Evolutionary conservation across 2,888 invertebrate genomes (phyloP).

Genomic region (Hirtodrosophila histrioides): DNA sequence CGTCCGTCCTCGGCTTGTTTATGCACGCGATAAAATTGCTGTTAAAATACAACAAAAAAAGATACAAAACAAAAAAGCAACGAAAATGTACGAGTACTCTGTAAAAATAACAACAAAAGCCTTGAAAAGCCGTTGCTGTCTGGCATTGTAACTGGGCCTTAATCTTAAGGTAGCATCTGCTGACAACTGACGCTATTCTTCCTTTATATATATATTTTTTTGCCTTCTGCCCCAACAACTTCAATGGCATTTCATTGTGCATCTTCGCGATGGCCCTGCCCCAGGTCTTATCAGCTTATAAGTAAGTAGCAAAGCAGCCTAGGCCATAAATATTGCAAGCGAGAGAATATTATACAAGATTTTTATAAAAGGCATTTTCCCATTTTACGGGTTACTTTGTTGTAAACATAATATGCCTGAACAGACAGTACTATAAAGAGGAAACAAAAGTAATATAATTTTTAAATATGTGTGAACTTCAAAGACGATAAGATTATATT

Average conservation of each 20-base stretch:
- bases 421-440: not conserved
- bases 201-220: slow-evolving; percentile 5
- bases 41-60: slow-evolving; percentile 29
- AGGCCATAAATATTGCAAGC: slow-evolving; percentile 58
- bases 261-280: slow-evolving; percentile 24
- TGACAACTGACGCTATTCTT: slow-evolving; percentile 41
- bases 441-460: not conserved
- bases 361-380: too few species aligned
- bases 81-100: slow-evolving; percentile 38
- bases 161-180: slow-evolving; percentile 75
- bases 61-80: slow-evolving; percentile 18
- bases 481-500: too few species aligned
- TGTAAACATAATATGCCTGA: too few species aligned
- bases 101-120: slow-evolving; percentile 65
- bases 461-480: not conserved
- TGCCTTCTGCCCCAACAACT: slow-evolving; percentile 4
- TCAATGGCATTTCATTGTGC: slow-evolving; percentile 53
- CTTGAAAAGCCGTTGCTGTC: slow-evolving; percentile 47
- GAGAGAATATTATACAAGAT: slow-evolving; percentile 37
- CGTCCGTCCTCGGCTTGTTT: slow-evolving; percentile 57
- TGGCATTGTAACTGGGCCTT: slow-evolving; percentile 58
- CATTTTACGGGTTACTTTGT: too few species aligned
- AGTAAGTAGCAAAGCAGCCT: slow-evolving; percentile 37
- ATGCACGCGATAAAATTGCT: slow-evolving; percentile 75
- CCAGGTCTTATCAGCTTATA: slow-evolving; percentile 62